These are phyloP conservation scores for Liasis olivaceus DNA, from an alignment of 2,797 vertebrate genomes.

Conservation along the genomic window DNA sequence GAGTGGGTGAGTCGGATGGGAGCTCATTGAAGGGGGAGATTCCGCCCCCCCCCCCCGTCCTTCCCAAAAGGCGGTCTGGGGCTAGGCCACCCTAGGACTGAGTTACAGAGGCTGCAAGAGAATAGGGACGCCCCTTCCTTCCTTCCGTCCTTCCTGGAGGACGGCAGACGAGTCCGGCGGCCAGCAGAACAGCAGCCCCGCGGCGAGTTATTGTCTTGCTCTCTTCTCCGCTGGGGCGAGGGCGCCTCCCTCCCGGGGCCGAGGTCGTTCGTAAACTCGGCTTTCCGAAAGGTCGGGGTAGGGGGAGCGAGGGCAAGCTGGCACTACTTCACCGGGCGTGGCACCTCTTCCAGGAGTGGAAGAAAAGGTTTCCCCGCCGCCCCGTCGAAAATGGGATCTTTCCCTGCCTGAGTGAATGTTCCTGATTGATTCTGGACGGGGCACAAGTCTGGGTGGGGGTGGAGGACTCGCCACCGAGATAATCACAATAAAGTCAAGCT, in stretches of 20 bases:
- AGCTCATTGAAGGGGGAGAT: slow-evolving; percentile 46
- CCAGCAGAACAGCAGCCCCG: slow-evolving; percentile 67
- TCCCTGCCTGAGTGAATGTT: neutral
- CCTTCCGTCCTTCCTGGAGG: slow-evolving; percentile 71
- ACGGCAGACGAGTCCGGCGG: slow-evolving; percentile 72
- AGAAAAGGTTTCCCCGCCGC: too few relatives aligned
- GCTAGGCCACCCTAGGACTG: slow-evolving; percentile 73
- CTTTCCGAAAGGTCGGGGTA: neutral
- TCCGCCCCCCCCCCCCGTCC: slow-evolving; percentile 68
- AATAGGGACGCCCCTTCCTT: neutral
- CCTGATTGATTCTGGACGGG: slow-evolving; percentile 37
- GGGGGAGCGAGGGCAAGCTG: neutral
- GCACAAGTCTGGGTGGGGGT: slow-evolving; percentile 9
- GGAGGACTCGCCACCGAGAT: neutral
- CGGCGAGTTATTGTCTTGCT: slow-evolving; percentile 63
- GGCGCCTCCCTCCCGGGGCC: slow-evolving; percentile 40
- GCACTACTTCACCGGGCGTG: neutral
- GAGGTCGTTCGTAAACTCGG: neutral
- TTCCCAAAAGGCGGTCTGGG: slow-evolving; percentile 68
- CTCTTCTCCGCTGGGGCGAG: slow-evolving; percentile 51
- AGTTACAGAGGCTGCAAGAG: slow-evolving; percentile 59
- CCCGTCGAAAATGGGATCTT: too few relatives aligned
- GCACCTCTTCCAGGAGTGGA: neutral
- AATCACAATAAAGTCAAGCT: neutral
- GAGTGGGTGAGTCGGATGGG: slow-evolving; percentile 2